Evolutionary conservation across 2,113 vertebrate genomes (phyloP).

Genomic region (Paramisgurnus dabryanus): DNA sequence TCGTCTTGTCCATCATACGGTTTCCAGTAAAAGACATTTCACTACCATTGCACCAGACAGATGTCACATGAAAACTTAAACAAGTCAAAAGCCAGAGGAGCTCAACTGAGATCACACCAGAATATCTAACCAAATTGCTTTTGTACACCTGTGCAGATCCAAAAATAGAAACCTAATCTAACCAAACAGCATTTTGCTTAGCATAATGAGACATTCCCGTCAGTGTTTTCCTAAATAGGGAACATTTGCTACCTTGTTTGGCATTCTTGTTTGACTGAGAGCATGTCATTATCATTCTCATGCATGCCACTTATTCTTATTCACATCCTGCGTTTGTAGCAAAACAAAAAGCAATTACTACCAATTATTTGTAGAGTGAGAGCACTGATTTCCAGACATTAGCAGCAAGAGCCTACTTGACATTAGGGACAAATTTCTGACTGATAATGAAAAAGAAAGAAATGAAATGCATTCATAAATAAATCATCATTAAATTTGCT

Average conservation of each 20-base stretch:
- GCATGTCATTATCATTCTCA: constrained; percentile 34
- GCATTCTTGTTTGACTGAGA: constrained; percentile 16
- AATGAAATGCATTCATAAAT: constrained; percentile 6
- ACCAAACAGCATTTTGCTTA: neutral
- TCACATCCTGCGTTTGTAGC: constrained; percentile 51
- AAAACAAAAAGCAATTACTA: constrained; percentile 69
- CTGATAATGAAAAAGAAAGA: constrained; percentile 1
- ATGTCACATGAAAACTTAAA: neutral
- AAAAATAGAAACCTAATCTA: constrained; percentile 6
- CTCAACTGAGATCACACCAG: neutral
- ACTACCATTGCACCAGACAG: constrained; percentile 5
- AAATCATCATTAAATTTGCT: constrained; percentile 16
- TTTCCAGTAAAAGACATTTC: neutral
- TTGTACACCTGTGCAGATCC: neutral
- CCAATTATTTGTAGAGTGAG: constrained; percentile 64
- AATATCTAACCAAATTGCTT: neutral
- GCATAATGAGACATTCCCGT: constrained; percentile 12
- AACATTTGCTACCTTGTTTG: constrained; percentile 24
- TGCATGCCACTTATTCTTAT: constrained; percentile 51
- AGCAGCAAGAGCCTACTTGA: constrained; percentile 51
- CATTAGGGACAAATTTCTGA: constrained; percentile 52
- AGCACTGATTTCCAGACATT: constrained; percentile 66
- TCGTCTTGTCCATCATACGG: neutral
- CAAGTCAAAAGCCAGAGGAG: neutral
- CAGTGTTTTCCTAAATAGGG: neutral